These are phyloP conservation scores for Virgularia gustaviana DNA, from an alignment of 92 coral and sea anemone genomes.

Conservation along the genomic window DNA sequence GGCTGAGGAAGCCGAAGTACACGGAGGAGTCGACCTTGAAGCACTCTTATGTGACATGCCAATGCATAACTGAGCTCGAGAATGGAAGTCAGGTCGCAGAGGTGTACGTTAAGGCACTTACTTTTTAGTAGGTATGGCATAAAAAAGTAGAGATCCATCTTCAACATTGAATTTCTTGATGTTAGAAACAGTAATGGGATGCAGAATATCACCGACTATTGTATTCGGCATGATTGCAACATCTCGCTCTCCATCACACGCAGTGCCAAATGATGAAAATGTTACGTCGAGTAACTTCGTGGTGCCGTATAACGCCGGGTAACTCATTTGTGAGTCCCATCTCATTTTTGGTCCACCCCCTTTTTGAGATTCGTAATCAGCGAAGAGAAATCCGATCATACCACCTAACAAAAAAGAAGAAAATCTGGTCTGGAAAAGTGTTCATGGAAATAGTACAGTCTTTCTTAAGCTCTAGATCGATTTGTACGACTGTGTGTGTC, in stretches of 20 bases:
- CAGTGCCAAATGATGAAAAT: constrained; percentile 61
- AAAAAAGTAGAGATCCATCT: constrained; percentile 44
- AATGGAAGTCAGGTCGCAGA: no score
- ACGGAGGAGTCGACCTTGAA: no score
- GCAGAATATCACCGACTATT: constrained; percentile 63
- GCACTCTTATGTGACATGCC: no score
- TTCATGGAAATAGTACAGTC: background rate
- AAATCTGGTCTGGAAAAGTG: background rate
- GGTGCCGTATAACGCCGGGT: constrained; percentile 73
- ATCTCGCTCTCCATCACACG: constrained; percentile 58
- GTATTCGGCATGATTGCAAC: constrained; percentile 73
- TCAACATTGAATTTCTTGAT: constrained; percentile 42
- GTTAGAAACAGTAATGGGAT: constrained; percentile 52
- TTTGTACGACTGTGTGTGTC: no score
- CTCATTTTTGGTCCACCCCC: constrained; percentile 70
- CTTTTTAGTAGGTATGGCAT: constrained; percentile 53
- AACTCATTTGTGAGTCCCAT: constrained; percentile 56
- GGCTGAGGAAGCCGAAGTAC: no score
- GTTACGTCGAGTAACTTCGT: constrained; percentile 56
- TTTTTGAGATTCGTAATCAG: constrained; percentile 55
- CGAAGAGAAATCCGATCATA: constrained; percentile 61
- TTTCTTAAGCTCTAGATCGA: background rate
- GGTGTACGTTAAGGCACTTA: constrained; percentile 2
- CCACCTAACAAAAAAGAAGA: constrained; percentile 51
- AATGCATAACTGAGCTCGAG: no score